Base-by-base conservation (phyloP, 2,113 vertebrate species). In the Zosterops lateralis region DNA sequence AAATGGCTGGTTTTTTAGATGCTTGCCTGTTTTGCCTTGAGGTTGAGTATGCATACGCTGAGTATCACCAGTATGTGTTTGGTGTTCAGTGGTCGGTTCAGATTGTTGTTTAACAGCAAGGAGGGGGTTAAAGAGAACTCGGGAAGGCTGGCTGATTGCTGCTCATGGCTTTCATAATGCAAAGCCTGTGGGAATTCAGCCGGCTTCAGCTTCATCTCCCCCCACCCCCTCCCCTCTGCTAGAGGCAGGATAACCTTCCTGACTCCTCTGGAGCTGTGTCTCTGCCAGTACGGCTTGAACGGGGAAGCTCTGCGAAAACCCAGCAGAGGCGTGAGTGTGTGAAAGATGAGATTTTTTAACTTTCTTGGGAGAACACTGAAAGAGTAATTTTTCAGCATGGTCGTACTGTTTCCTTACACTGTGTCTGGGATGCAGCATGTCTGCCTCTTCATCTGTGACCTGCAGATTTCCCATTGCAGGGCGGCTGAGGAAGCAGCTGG, bases 121-220 rank as follows among this genome's bases (percentile, higher is more conserved):
- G 75, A 91, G 21, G 17, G 94, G 91, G 95, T 97, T 96, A 95
- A 97, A 94, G 74, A 3, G 1, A 84, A 28, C 74, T 57, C 11
- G 1, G 7, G 48, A 70, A 84, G 73, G 56, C 90, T 93, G 90
- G 51, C 91, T 93, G 94, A 80, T 93, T 77, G 73, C 91, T 77
- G 87, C 89, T 97, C 71, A 29, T 76, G 87, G 89, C 92, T 95
- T 96, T 95, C 94, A 91, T 94, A 95, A 95, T 87, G 88, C 58
- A 87, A 76, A 93, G 40, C 82, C 45, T 26, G 50, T 96, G 88
- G 95, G 97, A 96, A 95, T 94, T 94, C 45, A 80, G 92, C 75
- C 7, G 7, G 89, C 84, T 76, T 65, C 38, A 0, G 90, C 82
- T 79, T 66, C 56, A 0, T 81, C 70, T 79, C 48, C 54, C 87